Evolutionary conservation across 2,113 vertebrate species (phyloP).

Genomic region (Elgaria multicarinata): DNA sequence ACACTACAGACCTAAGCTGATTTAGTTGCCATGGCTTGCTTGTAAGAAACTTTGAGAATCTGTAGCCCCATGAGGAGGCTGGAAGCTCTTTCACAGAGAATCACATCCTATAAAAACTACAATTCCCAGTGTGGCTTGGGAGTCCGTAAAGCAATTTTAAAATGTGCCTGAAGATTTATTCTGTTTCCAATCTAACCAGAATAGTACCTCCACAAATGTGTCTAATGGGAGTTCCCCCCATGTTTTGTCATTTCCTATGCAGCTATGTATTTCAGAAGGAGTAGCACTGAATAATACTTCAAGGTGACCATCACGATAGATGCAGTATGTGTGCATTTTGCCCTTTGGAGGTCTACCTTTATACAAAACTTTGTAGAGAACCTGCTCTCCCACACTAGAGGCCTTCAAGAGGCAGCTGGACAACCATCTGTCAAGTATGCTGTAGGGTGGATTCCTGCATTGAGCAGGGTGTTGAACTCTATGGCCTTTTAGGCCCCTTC

Average conservation of each 20-base stretch:
- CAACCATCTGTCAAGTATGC: too few relatives aligned
- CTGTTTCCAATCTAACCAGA: neutral
- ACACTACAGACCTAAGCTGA: neutral
- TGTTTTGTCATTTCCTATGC: too few relatives aligned
- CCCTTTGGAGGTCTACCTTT: neutral
- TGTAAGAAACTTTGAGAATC: neutral
- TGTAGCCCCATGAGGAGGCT: neutral
- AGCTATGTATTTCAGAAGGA: neutral
- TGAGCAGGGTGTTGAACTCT: too few relatives aligned
- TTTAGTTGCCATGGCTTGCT: neutral
- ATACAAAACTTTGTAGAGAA: neutral
- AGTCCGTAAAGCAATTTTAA: neutral
- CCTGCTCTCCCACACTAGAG: too few relatives aligned
- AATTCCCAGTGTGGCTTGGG: neutral
- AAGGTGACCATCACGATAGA: neutral
- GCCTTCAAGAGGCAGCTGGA: too few relatives aligned
- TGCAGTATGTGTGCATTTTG: neutral
- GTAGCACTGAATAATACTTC: neutral
- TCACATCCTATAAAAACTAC: neutral
- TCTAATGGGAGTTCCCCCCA: too few relatives aligned
- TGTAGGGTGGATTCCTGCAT: too few relatives aligned
- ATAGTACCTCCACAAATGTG: neutral
- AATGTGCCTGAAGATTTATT: neutral
- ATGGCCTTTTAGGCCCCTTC: too few relatives aligned
- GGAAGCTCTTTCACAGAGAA: neutral